phyloP scores from a whole-genome alignment of 2,113 vertebrate genomes.

The Carassius carassius region DNA sequence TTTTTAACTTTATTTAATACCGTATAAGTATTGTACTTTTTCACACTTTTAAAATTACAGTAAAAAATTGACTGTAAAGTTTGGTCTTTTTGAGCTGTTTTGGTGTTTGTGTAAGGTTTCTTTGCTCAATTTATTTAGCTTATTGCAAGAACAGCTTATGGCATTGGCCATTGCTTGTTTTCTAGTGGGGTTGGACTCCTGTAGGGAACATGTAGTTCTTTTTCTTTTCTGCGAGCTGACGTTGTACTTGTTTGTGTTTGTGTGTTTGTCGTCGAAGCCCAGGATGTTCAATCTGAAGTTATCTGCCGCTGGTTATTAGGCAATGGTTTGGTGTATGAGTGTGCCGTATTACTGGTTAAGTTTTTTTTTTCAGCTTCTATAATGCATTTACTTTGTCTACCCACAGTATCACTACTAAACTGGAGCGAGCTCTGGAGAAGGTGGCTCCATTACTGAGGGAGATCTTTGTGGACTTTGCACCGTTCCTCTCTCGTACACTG shows the following conservation, averaged over 20 bases:
- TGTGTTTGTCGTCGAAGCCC: neutral
- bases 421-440: constrained; percentile 96
- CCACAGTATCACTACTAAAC: constrained; percentile 94
- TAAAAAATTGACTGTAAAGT: neutral
- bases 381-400: neutral
- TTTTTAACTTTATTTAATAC: neutral
- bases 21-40: neutral
- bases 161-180: neutral
- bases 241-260: neutral
- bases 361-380: neutral
- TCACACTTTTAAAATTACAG: neutral
- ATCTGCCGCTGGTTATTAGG: neutral
- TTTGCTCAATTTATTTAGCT: neutral
- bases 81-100: neutral
- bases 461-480: constrained; percentile 99
- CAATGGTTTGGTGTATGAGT: neutral
- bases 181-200: neutral
- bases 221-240: neutral
- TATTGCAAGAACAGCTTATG: no score
- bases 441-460: constrained; percentile 94
- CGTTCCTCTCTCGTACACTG: constrained; percentile 93
- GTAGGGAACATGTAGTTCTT: no score
- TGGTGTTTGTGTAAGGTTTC: neutral
- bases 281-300: neutral
- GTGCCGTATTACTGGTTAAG: neutral